Percentiles rank a stretch among this genome's conserved stretches.
phyloP scores from a whole-genome alignment of 2,797 vertebrate species.

The Eutrigla gurnardus region DNA sequence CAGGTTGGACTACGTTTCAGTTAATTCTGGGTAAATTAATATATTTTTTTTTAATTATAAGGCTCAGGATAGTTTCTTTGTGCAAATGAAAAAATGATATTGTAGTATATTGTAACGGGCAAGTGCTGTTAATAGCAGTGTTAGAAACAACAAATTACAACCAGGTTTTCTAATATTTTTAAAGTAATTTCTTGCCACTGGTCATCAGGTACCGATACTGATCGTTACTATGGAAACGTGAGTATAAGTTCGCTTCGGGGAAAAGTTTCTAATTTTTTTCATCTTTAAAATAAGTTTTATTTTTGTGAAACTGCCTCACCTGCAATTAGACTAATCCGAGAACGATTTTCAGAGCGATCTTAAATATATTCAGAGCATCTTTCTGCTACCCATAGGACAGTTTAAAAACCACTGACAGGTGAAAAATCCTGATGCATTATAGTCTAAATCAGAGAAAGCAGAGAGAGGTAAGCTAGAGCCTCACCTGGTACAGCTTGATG shows the following conservation, averaged over 20 bases:
- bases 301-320: not conserved
- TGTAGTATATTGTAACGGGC: not conserved
- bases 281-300: not conserved
- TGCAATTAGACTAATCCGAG: not conserved
- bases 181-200: not conserved
- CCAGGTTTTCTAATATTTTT: not conserved
- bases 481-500: slow-evolving; percentile 98
- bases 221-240: slow-evolving; percentile 1
- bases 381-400: not conserved
- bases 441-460: not conserved
- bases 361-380: too few relatives aligned
- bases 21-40: not conserved
- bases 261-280: not conserved
- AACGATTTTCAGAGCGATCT: too few relatives aligned
- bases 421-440: not conserved
- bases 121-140: not conserved
- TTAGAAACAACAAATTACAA: not conserved
- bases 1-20: not conserved
- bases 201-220: not conserved
- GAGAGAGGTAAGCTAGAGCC: slow-evolving; percentile 3
- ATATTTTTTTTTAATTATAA: not conserved
- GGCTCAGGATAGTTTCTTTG: not conserved
- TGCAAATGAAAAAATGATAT: not conserved
- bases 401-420: not conserved
- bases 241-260: not conserved